Base-by-base conservation (phyloP, 1,140 invertebrate genomes). In the Penaeus vannamei region DNA sequence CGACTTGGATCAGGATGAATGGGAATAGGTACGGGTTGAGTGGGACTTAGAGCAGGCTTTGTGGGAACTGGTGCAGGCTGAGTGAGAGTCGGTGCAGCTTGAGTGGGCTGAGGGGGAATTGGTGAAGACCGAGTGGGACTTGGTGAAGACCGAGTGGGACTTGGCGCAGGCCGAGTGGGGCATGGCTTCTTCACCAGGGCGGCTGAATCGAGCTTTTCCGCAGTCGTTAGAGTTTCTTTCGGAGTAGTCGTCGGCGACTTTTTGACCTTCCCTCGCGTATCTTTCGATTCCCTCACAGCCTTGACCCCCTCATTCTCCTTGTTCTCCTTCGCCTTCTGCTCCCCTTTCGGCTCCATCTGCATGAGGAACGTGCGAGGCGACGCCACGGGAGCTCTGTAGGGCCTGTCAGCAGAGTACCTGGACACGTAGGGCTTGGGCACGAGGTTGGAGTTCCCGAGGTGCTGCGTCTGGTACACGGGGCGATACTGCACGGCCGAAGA, bases 221-320 rank as follows among this genome's bases (percentile, higher is more conserved):
- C 53, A 17, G 10, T 1, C 10, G 5, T 12, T 14, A 53, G 17
- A 12, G 53, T 53, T 53, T 53, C 53, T 53, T 53, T 53, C 53
- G 53, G 53, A 17, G 53, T 53, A 17, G 60, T n/a, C 29, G 77
- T 66, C 42, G 60, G 26, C 1, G 85, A 86, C n/a, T 79, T 89
- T 83, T 89, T 89, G 12, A 89, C 59, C 64, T 85, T 89, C 17
- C 87, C 87, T 79, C 83, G 84, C 1, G 82, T 89, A 72, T 89
- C 87, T 36, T 89, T 89, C 19, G 87, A 84, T 60, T 84, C 69
- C 42, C 61, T 89, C 1, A 42, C 22, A 12, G 32, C 20, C 36
- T 29, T 36, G 19, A 42, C 5, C n/a, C 0, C 36, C 22, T 79
- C 87, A 10, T 62, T 59, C 3, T 79, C 69, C 19, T 53, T 46